A percentile compares a stretch with the other conserved stretches of the same genome.
Evolutionary conservation across 92 coral and sea anemone genomes (phyloP).

Genomic region (Bergia sp.): DNA sequence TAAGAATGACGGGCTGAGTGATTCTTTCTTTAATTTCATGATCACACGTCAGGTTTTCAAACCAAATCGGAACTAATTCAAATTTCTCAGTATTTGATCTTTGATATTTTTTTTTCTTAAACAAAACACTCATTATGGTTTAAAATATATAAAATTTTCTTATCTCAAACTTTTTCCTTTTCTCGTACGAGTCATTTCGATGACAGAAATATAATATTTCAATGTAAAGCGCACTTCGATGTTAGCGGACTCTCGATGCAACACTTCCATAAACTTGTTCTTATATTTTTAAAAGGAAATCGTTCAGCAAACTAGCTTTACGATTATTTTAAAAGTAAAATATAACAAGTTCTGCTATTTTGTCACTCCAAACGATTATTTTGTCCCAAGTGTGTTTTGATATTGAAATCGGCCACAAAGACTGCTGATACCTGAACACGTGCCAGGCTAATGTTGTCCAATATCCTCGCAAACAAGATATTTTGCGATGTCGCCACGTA

Average conservation of each 20-base stretch:
- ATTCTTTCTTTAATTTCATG: neutral
- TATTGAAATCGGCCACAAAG: neutral
- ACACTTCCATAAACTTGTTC: neutral
- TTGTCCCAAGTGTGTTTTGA: neutral
- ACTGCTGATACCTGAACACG: neutral
- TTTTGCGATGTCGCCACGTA: slow-evolving; percentile 17
- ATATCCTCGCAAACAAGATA: slow-evolving; percentile 20
- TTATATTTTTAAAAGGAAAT: no score
- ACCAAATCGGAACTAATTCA: slow-evolving; percentile 31
- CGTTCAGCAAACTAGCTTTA: no score
- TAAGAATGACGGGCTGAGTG: neutral
- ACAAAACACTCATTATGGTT: neutral
- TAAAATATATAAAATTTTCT: neutral
- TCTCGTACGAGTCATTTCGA: neutral
- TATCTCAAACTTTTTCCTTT: no score
- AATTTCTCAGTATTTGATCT: slow-evolving; percentile 5
- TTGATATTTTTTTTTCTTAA: neutral
- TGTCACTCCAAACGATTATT: neutral
- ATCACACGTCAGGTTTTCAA: neutral
- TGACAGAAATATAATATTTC: neutral
- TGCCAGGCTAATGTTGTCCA: neutral
- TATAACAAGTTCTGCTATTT: neutral
- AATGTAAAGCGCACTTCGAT: no score
- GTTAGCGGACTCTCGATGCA: no score
- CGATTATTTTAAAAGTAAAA: neutral